Conservation (phyloP, 2,113 vertebrate genomes). For the Heterochromis multidens region DNA sequence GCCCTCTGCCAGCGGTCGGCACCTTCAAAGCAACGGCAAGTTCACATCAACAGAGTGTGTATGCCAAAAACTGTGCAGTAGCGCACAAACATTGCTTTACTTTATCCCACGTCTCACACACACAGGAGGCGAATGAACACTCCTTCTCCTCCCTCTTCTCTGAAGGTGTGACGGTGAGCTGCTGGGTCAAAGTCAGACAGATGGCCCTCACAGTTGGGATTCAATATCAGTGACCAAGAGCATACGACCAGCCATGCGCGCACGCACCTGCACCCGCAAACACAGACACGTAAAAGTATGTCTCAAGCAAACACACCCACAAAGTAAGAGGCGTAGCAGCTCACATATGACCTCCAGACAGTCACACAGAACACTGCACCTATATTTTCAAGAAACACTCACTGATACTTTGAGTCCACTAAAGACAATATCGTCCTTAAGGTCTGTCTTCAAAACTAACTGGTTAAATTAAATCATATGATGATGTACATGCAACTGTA, state of each 20-base stretch:
- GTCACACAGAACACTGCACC: background rate
- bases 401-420: background rate
- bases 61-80: constrained; percentile 36
- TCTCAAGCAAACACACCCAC: background rate
- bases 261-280: background rate
- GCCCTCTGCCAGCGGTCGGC: constrained; percentile 25
- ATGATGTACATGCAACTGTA: background rate
- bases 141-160: background rate
- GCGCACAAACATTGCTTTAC: background rate
- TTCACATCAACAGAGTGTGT: constrained; percentile 31
- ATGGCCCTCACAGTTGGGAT: constrained; percentile 68
- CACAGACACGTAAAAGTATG: background rate
- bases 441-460: background rate
- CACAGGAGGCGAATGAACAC: background rate
- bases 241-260: background rate
- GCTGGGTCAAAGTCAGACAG: constrained; percentile 71
- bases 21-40: constrained; percentile 27
- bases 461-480: background rate
- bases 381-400: background rate
- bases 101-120: background rate
- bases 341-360: constrained; percentile 43
- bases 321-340: background rate
- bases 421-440: background rate
- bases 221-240: constrained; percentile 55
- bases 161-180: constrained; percentile 60